Evolutionary conservation across 64 coral and sea anemone genomes (phyloP).

Genomic region (Platygyra sinensis): DNA sequence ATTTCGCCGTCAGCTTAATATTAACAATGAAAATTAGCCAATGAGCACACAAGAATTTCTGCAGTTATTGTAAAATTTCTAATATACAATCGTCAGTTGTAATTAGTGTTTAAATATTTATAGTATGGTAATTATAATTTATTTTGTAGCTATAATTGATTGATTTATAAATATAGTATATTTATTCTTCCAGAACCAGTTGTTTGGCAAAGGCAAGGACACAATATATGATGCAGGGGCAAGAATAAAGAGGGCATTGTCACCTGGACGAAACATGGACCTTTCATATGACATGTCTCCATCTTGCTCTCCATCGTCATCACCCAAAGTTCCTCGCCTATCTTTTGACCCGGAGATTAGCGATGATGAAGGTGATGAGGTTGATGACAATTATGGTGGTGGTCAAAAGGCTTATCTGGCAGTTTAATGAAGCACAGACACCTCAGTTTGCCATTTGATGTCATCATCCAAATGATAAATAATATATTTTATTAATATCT

Average conservation of each 20-base stretch:
- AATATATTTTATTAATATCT: neutral
- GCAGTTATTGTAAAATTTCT: no score
- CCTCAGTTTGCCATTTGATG: no score
- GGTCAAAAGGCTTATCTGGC: no score
- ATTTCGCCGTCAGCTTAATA: no score
- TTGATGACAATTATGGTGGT: neutral
- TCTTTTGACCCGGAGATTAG: constrained; percentile 56
- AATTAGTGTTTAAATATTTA: neutral
- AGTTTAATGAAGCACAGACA: no score
- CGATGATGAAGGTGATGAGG: constrained; percentile 17
- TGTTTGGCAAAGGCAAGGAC: constrained; percentile 61
- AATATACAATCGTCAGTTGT: neutral
- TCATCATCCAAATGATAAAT: no score
- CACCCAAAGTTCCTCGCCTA: constrained; percentile 36
- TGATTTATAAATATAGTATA: neutral
- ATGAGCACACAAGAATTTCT: no score
- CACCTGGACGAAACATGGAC: constrained; percentile 31
- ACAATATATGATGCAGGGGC: constrained; percentile 54
- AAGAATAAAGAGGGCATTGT: constrained; percentile 39
- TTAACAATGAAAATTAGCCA: no score
- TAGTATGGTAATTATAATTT: no score
- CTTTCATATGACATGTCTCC: neutral
- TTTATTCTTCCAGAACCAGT: constrained; percentile 23
- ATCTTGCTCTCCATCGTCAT: neutral
- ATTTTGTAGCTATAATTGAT: no score